Conservation (phyloP, 2,888 invertebrate genomes). For the Drosophila robusta region DNA sequence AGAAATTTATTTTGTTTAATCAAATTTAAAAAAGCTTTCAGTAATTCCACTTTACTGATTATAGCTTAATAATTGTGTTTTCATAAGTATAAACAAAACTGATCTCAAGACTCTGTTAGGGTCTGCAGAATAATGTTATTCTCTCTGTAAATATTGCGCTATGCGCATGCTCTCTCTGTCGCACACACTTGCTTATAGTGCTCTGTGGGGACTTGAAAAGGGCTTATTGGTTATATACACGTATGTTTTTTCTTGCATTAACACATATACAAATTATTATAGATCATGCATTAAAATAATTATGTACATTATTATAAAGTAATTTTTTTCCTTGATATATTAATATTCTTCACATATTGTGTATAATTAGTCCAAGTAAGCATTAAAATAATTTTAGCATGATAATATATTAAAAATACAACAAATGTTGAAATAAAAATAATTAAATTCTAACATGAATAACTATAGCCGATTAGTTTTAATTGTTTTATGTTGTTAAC, state of each 20-base stretch:
- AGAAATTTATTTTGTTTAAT: neutral
- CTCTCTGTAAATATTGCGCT: constrained; percentile 57
- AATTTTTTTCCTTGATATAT: too few relatives aligned
- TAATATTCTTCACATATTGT: too few relatives aligned
- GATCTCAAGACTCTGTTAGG: constrained; percentile 45
- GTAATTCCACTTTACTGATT: neutral
- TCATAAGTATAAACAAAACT: constrained; percentile 8
- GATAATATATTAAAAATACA: too few relatives aligned
- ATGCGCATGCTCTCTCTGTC: constrained; percentile 54
- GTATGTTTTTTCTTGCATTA: neutral
- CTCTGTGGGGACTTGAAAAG: neutral
- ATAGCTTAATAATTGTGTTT: neutral
- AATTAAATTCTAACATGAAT: neutral
- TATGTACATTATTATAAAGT: too few relatives aligned
- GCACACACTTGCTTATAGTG: constrained; percentile 15
- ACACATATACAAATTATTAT: too few relatives aligned
- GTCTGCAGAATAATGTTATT: constrained; percentile 34
- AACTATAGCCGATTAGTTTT: too few relatives aligned
- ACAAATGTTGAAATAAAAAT: too few relatives aligned
- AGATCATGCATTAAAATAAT: too few relatives aligned
- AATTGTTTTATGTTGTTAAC: neutral
- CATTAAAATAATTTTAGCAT: too few relatives aligned
- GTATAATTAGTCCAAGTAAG: too few relatives aligned
- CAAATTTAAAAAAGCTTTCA: neutral
- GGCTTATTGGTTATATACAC: neutral